Base-by-base conservation (phyloP, 2,797 vertebrate genomes). In the Phaenicophaeus curvirostris region DNA sequence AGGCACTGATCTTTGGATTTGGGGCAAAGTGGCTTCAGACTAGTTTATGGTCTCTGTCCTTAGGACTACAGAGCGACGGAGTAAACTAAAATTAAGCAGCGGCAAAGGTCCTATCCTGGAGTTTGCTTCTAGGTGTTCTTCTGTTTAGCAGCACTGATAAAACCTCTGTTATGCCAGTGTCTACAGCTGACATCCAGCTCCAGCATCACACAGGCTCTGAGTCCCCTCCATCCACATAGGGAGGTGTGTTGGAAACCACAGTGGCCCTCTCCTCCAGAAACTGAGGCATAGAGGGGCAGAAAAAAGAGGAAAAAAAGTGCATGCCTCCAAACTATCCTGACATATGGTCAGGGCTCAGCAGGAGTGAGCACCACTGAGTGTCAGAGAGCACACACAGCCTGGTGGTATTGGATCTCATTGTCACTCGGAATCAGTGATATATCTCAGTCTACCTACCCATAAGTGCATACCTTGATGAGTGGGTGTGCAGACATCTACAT, bases 401-500 rank as follows among this genome's bases (percentile, higher is more conserved):
- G 72, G 28, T 57, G 41, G n/a, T 37, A 54, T 18, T 67, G 37
- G 61, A 85, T 51, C 41, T 3, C 4, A 63, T 31, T 0, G 0
- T 27, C 82, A 46, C 27, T 15, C 27, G 77, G 89, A 65, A 48
- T 16, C 55, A 55, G 35, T 20, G 41, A 18, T 71, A 1, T 7
- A 15, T 33, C 71, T 77, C 84, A 53, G 24, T 8, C 61, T 73
- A 25, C 37, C 30, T 4, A 33, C 5, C 54, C 80, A 37, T 27
- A 69, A 85, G 62, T 1, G 4, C 17, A 10, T 27, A 6, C 11
- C 3, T 3, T 6, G 4, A 7, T 8, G 28, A 0, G 31, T 11
- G 7, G 7, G 14, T 8, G 5, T 19, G 5, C 2, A 33, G 8
- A 21, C 3, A 8, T 5, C 6, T 2, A 11, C 9, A 3, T 6